A percentile compares a stretch with the other conserved stretches of the same genome.
Evolutionary conservation across 2,888 invertebrate genomes (phyloP).

Genomic region (Spodoptera exigua): DNA sequence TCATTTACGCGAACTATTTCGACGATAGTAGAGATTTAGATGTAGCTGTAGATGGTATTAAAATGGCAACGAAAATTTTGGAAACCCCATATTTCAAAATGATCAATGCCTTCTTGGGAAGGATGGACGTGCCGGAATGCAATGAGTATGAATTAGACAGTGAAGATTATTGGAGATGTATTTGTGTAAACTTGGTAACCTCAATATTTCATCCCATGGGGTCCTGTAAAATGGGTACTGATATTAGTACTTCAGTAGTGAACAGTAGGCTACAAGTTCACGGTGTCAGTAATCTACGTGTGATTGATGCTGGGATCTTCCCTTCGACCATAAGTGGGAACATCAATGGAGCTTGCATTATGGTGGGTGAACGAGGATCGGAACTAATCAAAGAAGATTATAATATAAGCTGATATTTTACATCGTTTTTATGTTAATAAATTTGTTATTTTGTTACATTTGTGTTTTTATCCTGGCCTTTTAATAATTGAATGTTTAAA

Average conservation of each 20-base stretch:
- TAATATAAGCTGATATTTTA: no score
- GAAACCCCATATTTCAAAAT: slow-evolving; percentile 37
- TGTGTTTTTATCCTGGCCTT: no score
- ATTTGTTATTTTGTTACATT: no score
- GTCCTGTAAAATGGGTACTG: slow-evolving; percentile 90
- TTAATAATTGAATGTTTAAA: no score
- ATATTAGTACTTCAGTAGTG: slow-evolving; percentile 79
- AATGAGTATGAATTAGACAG: slow-evolving; percentile 50
- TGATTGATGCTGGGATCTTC: slow-evolving; percentile 91
- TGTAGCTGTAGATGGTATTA: slow-evolving; percentile 22
- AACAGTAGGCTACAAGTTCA: slow-evolving; percentile 76
- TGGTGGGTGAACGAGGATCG: slow-evolving; percentile 90
- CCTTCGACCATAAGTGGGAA: slow-evolving; percentile 89
- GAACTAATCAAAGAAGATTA: slow-evolving; percentile 84
- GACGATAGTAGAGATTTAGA: slow-evolving; percentile 37
- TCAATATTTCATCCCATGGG: slow-evolving; percentile 90
- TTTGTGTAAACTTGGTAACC: slow-evolving; percentile 41
- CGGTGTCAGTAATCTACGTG: slow-evolving; percentile 87
- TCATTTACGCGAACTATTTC: slow-evolving; percentile 39
- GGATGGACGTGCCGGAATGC: slow-evolving; percentile 36
- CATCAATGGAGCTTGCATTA: slow-evolving; percentile 89
- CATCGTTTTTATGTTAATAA: no score
- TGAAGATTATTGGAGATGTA: slow-evolving; percentile 38
- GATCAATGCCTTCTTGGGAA: slow-evolving; percentile 32
- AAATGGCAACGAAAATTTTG: slow-evolving; percentile 30